Evolutionary conservation across 2,888 invertebrate genomes (phyloP).

Genomic region (Elysia crispata): DNA sequence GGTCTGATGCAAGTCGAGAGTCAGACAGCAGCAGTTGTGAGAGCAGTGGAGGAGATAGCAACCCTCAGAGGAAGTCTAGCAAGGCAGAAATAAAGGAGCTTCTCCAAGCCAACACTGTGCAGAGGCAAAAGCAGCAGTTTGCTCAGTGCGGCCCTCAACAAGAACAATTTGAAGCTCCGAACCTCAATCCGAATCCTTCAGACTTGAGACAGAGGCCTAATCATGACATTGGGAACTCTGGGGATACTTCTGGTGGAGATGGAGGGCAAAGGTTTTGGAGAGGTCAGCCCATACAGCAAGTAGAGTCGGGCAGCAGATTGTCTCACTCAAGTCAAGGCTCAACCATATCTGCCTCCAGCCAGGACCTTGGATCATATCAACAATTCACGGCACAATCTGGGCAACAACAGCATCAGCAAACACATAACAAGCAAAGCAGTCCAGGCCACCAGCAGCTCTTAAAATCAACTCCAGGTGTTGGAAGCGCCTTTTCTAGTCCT

Average conservation of each 20-base stretch:
- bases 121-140: slow-evolving; percentile 51
- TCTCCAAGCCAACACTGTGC: slow-evolving; percentile 55
- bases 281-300: slow-evolving; percentile 10
- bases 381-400: background rate
- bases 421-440: background rate
- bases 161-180: background rate
- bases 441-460: background rate
- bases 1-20: slow-evolving; percentile 40
- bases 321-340: slow-evolving; percentile 27
- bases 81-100: slow-evolving; percentile 60
- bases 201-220: slow-evolving; percentile 17
- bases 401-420: background rate
- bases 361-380: background rate
- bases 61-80: slow-evolving; percentile 52
- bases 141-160: slow-evolving; percentile 10
- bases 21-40: slow-evolving; percentile 43
- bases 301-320: slow-evolving; percentile 5
- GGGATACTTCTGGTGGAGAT: background rate
- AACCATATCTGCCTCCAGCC: slow-evolving; percentile 28
- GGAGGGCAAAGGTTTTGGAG: slow-evolving; percentile 10
- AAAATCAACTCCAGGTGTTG: background rate
- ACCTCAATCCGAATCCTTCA: slow-evolving; percentile 5
- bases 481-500: background rate
- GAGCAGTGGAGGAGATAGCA: slow-evolving; percentile 31
- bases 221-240: background rate